phyloP scores from a whole-genome alignment of 1,140 invertebrate species.

The Bombus cullumanus region DNA sequence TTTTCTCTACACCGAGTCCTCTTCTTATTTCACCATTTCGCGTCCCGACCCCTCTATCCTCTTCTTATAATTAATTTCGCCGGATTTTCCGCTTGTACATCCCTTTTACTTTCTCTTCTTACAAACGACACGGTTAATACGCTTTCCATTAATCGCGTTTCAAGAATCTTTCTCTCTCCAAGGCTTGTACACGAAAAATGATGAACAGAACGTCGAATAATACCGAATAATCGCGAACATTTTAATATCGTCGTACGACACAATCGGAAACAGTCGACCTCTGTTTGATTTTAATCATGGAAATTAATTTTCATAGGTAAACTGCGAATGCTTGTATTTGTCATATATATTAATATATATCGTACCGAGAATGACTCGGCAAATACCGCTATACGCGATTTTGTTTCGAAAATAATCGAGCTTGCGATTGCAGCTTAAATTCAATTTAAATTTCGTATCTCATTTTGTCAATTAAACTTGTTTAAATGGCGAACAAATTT shows the following conservation, averaged over 20 bases:
- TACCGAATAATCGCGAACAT: background rate
- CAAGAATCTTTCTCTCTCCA: no score
- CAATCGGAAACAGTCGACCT: background rate
- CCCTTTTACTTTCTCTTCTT: background rate
- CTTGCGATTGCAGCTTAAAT: background rate
- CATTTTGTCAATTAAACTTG: background rate
- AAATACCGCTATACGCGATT: background rate
- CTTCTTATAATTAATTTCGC: constrained; percentile 33
- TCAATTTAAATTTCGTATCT: background rate
- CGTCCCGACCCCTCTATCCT: background rate
- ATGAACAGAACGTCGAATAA: background rate
- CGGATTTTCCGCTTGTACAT: background rate
- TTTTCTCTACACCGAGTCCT: background rate
- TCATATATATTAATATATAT: background rate
- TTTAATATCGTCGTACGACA: background rate
- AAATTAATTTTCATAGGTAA: background rate
- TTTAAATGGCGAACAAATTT: background rate
- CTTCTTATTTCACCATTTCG: background rate
- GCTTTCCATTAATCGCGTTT: background rate
- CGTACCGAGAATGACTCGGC: background rate
- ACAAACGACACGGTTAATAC: background rate
- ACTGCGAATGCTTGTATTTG: background rate
- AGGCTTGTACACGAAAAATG: background rate
- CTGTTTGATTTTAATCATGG: constrained; percentile 1
- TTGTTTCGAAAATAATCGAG: background rate